These are phyloP conservation scores for Antitype chi DNA, from an alignment of 2,888 invertebrate genomes.

Conservation along the genomic window DNA sequence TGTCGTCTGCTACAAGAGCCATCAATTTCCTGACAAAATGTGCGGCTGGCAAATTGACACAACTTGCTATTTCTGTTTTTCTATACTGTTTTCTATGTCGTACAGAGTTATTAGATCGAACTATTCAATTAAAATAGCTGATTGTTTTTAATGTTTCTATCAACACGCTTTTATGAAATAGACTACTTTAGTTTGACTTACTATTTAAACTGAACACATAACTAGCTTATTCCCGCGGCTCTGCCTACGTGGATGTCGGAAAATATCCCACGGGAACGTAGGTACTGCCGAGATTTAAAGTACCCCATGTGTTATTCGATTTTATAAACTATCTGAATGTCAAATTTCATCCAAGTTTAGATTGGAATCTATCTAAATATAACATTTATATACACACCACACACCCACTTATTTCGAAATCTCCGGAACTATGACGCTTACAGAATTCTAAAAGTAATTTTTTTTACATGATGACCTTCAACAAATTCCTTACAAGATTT, in stretches of 20 bases:
- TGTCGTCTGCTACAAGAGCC: conserved; percentile 43
- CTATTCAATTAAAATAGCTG: background rate
- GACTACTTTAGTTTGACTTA: background rate
- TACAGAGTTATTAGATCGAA: background rate
- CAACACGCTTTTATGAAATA: background rate
- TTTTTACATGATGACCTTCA: background rate
- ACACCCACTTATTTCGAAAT: background rate
- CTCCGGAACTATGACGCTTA: background rate
- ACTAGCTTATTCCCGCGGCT: background rate
- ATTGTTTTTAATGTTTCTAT: background rate
- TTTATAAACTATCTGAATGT: background rate
- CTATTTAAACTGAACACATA: background rate
- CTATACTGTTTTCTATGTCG: background rate
- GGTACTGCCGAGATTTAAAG: background rate
- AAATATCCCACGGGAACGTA: background rate
- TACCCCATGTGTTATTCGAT: background rate
- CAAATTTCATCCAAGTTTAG: background rate
- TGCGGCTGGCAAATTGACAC: conserved; percentile 30
- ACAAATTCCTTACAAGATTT: background rate
- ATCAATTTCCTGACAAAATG: conserved; percentile 46
- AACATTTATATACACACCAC: background rate
- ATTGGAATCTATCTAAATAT: too few species aligned
- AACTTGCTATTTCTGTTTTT: conserved; percentile 24
- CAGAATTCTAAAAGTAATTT: background rate
- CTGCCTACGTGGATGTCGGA: background rate